Evolutionary conservation across 2,888 invertebrate genomes (phyloP).

Genomic region (Hirtodrosophila histrioides): DNA sequence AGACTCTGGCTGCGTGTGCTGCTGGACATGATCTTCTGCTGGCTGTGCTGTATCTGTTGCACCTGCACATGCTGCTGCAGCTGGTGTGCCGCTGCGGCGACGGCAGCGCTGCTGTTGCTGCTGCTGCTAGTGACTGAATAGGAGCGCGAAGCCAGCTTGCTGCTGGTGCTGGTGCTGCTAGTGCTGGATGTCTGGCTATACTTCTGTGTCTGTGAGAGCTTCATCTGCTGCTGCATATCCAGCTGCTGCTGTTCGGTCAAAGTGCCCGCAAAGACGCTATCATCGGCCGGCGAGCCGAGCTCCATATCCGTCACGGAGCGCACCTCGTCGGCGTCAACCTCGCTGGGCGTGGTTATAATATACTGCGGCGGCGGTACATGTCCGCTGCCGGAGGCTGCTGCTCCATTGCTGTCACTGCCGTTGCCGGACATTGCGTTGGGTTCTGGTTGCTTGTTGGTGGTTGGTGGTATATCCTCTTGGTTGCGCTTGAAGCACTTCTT

Average conservation of each 20-base stretch:
- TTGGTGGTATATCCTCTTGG: conserved; percentile 4
- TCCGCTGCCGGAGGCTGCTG: conserved; percentile 16
- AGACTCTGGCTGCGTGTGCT: conserved; percentile 82
- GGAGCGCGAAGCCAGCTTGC: conserved; percentile 73
- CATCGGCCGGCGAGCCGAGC: conserved; percentile 53
- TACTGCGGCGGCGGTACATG: conserved; percentile 81
- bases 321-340: conserved; percentile 81
- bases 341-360: conserved; percentile 84
- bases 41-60: conserved; percentile 53
- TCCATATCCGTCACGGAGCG: conserved; percentile 72
- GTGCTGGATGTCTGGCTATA: conserved; percentile 65
- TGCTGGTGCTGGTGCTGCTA: conserved; percentile 51
- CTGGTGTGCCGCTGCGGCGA: conserved; percentile 26
- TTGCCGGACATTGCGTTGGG: conserved; percentile 54
- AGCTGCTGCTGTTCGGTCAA: conserved; percentile 44
- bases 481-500: conserved; percentile 15
- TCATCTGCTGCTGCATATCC: conserved; percentile 46
- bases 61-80: conserved; percentile 26
- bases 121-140: conserved; percentile 67
- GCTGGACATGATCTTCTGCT: conserved; percentile 78
- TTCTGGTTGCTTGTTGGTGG: conserved; percentile 2
- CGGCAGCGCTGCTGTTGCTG: conserved; percentile 50
- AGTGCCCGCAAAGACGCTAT: conserved; percentile 45
- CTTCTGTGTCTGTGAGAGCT: conserved; percentile 41
- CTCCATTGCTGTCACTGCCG: conserved; percentile 40